Conservation (phyloP, 2,113 vertebrate genomes). For the Prinia subflava region DNA sequence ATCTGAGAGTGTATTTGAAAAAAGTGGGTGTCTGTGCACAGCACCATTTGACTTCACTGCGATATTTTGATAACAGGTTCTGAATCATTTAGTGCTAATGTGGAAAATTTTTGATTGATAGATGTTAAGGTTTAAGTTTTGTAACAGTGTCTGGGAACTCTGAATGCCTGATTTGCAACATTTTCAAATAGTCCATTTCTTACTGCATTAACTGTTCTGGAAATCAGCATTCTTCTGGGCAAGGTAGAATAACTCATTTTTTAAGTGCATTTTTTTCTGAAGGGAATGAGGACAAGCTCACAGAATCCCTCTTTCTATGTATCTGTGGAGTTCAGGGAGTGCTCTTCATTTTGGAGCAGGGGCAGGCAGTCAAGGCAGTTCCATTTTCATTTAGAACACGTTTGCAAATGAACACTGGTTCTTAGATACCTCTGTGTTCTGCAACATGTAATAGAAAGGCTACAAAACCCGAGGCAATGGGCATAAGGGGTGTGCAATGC, state of each 20-base stretch:
- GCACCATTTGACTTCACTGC: not conserved
- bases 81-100: not conserved
- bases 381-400: not conserved
- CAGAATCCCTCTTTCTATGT: fast-evolving
- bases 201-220: not conserved
- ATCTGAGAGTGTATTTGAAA: not conserved
- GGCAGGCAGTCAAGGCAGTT: not conserved
- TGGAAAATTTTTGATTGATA: not conserved
- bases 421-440: not conserved
- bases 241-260: not conserved
- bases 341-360: not conserved
- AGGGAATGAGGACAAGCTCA: not conserved
- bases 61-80: not conserved
- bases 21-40: not conserved
- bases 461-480: not conserved
- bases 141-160: not conserved
- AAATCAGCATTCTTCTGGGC: not conserved
- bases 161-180: not conserved
- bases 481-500: not conserved
- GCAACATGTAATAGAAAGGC: not conserved
- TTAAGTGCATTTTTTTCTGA: not conserved
- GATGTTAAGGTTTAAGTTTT: not conserved
- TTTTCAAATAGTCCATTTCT: not conserved
- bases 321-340: not conserved
- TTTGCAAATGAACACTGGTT: not conserved